Evolutionary conservation across 2,113 vertebrate genomes (phyloP).

Genomic region (Apaloderma vittatum): DNA sequence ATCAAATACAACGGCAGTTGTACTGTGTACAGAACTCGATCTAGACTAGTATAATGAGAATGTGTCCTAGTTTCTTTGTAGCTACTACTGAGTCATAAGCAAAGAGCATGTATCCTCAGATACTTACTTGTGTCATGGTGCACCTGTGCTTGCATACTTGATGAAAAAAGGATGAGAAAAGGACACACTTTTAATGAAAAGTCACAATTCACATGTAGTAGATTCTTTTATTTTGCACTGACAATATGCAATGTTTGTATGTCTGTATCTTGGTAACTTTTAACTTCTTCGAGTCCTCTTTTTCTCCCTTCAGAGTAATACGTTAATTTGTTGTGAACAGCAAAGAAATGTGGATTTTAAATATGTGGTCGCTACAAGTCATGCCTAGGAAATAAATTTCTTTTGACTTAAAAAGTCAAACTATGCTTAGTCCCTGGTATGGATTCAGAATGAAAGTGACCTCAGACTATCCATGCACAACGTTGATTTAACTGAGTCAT

Average conservation of each 20-base stretch:
- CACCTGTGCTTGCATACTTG: background rate
- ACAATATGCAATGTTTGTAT: background rate
- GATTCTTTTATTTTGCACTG: background rate
- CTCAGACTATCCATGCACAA: background rate
- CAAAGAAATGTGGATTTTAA: background rate
- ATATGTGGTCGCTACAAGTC: background rate
- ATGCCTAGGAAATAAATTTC: background rate
- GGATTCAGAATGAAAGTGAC: background rate
- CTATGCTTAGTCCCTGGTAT: background rate
- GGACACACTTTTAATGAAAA: background rate
- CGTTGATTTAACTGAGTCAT: background rate
- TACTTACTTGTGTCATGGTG: background rate
- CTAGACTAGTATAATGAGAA: background rate
- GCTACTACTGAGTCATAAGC: conserved; percentile 5
- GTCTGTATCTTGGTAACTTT: background rate
- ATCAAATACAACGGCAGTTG: background rate
- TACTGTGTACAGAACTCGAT: background rate
- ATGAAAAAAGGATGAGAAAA: background rate
- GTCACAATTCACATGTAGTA: background rate
- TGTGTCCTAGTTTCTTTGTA: background rate
- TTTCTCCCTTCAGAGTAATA: background rate
- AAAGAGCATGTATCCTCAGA: background rate
- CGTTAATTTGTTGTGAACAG: background rate
- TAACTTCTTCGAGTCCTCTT: background rate
- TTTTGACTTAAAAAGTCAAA: background rate